These are phyloP conservation scores for Thyatira batis DNA, from an alignment of 2,888 invertebrate species.

Conservation along the genomic window DNA sequence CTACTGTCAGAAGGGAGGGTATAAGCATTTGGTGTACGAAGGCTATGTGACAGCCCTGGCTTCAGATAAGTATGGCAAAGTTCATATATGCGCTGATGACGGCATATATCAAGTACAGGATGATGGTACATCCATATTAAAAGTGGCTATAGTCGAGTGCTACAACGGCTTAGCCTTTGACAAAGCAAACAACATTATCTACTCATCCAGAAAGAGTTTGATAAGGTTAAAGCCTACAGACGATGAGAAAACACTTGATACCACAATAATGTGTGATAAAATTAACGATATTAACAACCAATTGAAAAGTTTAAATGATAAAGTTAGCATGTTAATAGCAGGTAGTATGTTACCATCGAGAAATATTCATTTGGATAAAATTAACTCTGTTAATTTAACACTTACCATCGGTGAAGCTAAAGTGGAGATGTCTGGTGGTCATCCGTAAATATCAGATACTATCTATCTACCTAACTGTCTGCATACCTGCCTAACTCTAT, in stretches of 20 bases:
- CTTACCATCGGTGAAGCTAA: too few species aligned
- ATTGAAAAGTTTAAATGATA: neutral
- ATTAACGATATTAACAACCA: neutral
- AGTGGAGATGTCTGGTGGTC: too few species aligned
- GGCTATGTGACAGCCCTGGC: neutral
- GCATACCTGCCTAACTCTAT: too few species aligned
- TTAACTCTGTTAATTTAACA: too few species aligned
- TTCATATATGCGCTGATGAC: neutral
- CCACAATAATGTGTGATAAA: neutral
- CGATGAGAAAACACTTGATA: neutral
- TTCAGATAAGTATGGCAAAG: neutral
- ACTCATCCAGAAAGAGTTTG: neutral
- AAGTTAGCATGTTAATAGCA: too few species aligned
- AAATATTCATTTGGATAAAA: too few species aligned
- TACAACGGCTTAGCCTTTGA: neutral
- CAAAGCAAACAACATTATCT: neutral
- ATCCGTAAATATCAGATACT: too few species aligned
- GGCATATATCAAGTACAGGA: neutral
- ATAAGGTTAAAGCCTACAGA: neutral
- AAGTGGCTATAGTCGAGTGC: neutral
- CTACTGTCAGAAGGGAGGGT: neutral
- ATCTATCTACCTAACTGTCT: too few species aligned
- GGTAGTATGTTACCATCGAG: too few species aligned
- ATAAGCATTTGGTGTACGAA: neutral
- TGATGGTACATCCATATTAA: neutral